Base-by-base conservation (phyloP, 2,797 vertebrate genomes). In the Ispidina lecontei region DNA sequence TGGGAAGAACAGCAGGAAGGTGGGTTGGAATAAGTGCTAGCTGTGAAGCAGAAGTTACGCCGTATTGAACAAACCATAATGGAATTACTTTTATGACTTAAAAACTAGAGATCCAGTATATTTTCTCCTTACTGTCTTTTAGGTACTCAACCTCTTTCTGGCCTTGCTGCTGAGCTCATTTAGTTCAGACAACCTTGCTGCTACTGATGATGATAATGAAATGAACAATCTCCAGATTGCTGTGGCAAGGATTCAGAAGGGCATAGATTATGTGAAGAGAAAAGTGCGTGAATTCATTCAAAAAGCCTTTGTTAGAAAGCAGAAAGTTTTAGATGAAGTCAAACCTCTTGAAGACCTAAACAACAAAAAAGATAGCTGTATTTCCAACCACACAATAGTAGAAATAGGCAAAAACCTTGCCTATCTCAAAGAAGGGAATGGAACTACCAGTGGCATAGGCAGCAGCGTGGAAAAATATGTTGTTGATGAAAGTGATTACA, bases 121-220 rank as follows among this genome's bases (percentile, higher is more conserved):
- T 41, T 79, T 33, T 93, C 79, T 92, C 49, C 31, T 92, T 91
- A 17, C 86, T 97, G 16, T 79, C 73, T 92, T 96, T 79, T 84
- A 99, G 99, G 98, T 99, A 92, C 86, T 99, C 97, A 99, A 99
- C 94, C 98, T 99, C 72, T 99, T 99, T 98, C 98, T 99, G 97
- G 99, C 99, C 96, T 98, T 99, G 97, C 87, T 99, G 92, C 97
- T 99, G 96, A 99, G 99, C 97, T 99, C 99, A 22, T 99, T 99
- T 97, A 99, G 99, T 80, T 98, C 99, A 23, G 99, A 99, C 96
- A 99, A 99, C 91, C 98, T 99, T 91, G 97, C 98, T 87, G 97
- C 98, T 67, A 97, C 96, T 0, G 99, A 98, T 0, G 98, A 99
- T 6, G 99, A 99, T 84, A 98, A 97, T 7, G 99, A 99, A 82